Percentiles rank a stretch among this genome's conserved stretches.
Conservation (phyloP, 2,797 vertebrate genomes). For the Carapus acus region DNA sequence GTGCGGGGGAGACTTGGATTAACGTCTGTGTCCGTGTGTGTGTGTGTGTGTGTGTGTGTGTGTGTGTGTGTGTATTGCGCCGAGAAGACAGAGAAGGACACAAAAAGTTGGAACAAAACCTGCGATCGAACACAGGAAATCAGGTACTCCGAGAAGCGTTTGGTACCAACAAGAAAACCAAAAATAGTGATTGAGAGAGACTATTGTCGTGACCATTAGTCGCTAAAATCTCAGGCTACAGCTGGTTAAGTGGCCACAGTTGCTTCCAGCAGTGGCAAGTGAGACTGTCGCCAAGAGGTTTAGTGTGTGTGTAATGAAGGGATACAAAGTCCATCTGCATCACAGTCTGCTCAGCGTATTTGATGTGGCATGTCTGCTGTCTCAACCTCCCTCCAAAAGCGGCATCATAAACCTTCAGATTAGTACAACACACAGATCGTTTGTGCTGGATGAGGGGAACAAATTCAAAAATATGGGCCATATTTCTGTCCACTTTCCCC, state of each 20-base stretch:
- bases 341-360: slow-evolving; percentile 59
- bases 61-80: neutral
- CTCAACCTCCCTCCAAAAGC: slow-evolving; percentile 47
- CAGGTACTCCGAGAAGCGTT: slow-evolving; percentile 47
- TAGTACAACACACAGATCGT: slow-evolving; percentile 37
- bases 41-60: slow-evolving; percentile 14
- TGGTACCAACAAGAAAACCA: slow-evolving; percentile 36
- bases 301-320: slow-evolving; percentile 67
- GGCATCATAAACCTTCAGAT: slow-evolving; percentile 40
- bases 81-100: neutral
- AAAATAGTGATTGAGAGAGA: slow-evolving; percentile 55
- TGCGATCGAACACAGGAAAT: slow-evolving; percentile 43
- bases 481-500: slow-evolving; percentile 3
- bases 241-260: slow-evolving; percentile 62
- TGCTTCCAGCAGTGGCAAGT: slow-evolving; percentile 55
- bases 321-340: slow-evolving; percentile 67
- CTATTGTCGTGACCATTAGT: slow-evolving; percentile 56
- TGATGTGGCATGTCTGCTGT: slow-evolving; percentile 54
- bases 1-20: slow-evolving; percentile 66
- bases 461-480: slow-evolving; percentile 6
- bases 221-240: slow-evolving; percentile 47
- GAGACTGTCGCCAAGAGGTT: slow-evolving; percentile 60
- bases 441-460: slow-evolving; percentile 20
- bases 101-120: slow-evolving; percentile 8
- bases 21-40: slow-evolving; percentile 16